Percentiles rank a stretch among this genome's conserved stretches.
Evolutionary conservation across 2,113 vertebrate genomes (phyloP).

Genomic region (Morone saxatilis): DNA sequence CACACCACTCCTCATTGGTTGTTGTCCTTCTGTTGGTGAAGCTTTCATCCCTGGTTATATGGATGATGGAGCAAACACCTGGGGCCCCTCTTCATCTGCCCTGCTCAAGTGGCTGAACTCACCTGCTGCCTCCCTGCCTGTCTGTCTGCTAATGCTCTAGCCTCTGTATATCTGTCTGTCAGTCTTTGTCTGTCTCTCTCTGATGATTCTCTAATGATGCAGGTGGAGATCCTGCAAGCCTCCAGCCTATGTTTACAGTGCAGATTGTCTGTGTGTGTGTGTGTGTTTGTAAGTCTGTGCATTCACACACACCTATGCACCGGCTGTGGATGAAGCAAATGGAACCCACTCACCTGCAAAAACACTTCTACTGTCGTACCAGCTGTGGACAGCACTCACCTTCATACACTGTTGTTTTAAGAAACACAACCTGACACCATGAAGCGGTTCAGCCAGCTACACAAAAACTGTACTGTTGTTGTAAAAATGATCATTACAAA

Average conservation of each 20-base stretch:
- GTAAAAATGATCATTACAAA: neutral
- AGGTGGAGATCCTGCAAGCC: slow-evolving; percentile 44
- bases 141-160: slow-evolving; percentile 30
- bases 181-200: slow-evolving; percentile 16
- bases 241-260: slow-evolving; percentile 27
- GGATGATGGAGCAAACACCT: slow-evolving; percentile 79
- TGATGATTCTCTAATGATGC: slow-evolving; percentile 39
- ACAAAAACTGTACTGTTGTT: neutral
- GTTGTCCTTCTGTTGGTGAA: slow-evolving; percentile 64
- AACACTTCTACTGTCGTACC: slow-evolving; percentile 18
- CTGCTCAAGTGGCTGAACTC: slow-evolving; percentile 71
- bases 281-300: neutral
- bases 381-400: slow-evolving; percentile 12
- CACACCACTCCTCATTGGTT: slow-evolving; percentile 48
- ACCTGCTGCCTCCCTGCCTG: slow-evolving; percentile 66
- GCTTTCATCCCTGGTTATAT: slow-evolving; percentile 80
- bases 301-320: slow-evolving; percentile 13
- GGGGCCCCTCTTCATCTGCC: slow-evolving; percentile 73
- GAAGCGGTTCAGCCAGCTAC: neutral
- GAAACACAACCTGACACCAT: slow-evolving; percentile 14
- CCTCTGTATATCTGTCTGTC: slow-evolving; percentile 12
- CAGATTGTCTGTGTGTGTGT: slow-evolving; percentile 14
- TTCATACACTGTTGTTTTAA: neutral
- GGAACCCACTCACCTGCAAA: slow-evolving; percentile 31
- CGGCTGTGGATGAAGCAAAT: slow-evolving; percentile 32